Conservation (phyloP, 2,113 vertebrate species). For the Toxotes chatareus region DNA sequence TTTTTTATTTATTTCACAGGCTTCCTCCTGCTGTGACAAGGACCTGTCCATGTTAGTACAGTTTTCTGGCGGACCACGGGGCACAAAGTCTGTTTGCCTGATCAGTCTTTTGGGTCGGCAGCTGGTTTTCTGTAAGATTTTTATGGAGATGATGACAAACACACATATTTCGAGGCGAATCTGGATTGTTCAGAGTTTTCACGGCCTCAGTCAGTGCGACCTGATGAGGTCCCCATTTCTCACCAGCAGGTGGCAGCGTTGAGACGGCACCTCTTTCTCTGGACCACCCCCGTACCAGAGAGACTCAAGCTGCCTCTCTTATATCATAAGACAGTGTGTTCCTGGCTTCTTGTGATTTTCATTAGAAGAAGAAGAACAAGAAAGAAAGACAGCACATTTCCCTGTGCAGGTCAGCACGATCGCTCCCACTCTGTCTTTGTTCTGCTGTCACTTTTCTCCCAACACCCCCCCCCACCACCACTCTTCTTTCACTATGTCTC, state of each 20-base stretch:
- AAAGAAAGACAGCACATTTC: slow-evolving; percentile 13
- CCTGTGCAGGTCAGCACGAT: not conserved
- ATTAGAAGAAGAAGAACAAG: slow-evolving; percentile 22
- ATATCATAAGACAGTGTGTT: not conserved
- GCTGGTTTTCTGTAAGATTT: not conserved
- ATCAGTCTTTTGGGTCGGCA: not conserved
- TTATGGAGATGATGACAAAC: not conserved
- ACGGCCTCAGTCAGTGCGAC: not conserved
- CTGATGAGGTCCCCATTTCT: not conserved
- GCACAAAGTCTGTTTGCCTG: not conserved
- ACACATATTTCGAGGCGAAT: too few species aligned
- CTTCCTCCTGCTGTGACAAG: not conserved
- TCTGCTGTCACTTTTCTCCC: not conserved
- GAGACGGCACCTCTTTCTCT: not conserved
- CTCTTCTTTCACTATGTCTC: not conserved
- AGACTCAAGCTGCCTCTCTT: not conserved
- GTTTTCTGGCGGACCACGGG: too few species aligned
- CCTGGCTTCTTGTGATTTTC: slow-evolving; percentile 11
- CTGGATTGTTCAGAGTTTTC: not conserved
- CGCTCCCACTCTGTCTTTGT: not conserved
- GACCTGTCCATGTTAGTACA: not conserved
- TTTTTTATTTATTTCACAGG: not conserved
- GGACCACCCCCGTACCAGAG: not conserved
- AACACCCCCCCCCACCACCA: not conserved
- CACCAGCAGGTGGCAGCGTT: slow-evolving; percentile 73